Evolutionary conservation across 2,797 vertebrate species (phyloP), one percentile per base, ranked within the genome.

Genomic region (Neosilurus mollespiculum): DNA sequence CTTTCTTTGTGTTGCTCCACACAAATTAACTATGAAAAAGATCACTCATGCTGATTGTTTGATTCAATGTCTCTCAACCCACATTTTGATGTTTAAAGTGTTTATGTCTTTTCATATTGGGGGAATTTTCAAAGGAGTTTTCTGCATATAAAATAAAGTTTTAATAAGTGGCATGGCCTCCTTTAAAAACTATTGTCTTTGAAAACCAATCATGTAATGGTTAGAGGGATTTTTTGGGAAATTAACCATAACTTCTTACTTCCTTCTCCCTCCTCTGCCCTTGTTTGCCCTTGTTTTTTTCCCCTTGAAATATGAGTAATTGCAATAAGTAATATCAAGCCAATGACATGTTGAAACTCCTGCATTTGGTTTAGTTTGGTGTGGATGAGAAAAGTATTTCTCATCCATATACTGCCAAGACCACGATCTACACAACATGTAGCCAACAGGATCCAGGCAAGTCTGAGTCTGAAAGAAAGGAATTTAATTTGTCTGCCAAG

Each of bases 381-480:
- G 22, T 12, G 66, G 26, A 56, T 24, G 37, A 26, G 16, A 72
- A 58, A 67, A 15, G 22, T 72, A 77, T 65, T 65, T 56, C 37
- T 59, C 26, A n/a, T 37, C 70, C 66, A 20, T 64, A 70, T 76
- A 62, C 73, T 49, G 58, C 67, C 81, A 84, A 78, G 12, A 84
- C 71, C 43, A 65, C 43, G 43, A 56, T 51, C 61, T 83, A 43
- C 77, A 81, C 78, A 34, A 43, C 81, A 77, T 49, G 37, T 34
- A 73, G 61, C 62, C 59, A 83, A 84, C 85, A 91, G 88, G 90
- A 92, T 93, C 85, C 91, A 69, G 69, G 71, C 91, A 92, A 81
- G 91, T 88, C 69, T 81, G 87, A 83, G 64, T 84, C 26, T 77
- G 69, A 73, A 67, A 54, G 53, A 64, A 59, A 70, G 66, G 9